Conservation (phyloP, 2,797 vertebrate species). For the Erithacus rubecula region DNA sequence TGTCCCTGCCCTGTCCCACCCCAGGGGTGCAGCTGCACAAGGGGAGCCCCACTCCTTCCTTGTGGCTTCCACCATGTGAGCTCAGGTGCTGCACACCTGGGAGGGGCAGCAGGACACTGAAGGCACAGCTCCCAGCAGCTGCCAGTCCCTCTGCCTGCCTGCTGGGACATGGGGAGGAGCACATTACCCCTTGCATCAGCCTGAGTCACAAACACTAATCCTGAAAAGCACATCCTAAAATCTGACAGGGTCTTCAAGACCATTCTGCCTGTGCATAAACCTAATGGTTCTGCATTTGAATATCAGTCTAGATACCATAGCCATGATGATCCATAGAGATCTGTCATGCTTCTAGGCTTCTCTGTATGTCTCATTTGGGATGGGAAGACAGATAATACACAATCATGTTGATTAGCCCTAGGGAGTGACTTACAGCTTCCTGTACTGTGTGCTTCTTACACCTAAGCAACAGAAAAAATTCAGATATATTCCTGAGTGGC, state of each 20-base stretch:
- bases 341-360: background rate
- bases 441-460: background rate
- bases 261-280: background rate
- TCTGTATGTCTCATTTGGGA: background rate
- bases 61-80: background rate
- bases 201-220: background rate
- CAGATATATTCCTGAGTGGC: background rate
- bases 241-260: background rate
- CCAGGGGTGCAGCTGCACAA: fast-evolving
- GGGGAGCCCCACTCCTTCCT: background rate
- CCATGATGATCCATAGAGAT: background rate
- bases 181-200: fast-evolving
- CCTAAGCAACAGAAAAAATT: background rate
- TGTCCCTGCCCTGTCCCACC: background rate
- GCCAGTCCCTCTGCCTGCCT: background rate
- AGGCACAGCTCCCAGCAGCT: background rate
- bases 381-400: background rate
- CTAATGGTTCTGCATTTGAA: background rate
- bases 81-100: fast-evolving
- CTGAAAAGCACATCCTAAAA: background rate
- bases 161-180: fast-evolving
- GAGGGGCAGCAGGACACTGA: background rate
- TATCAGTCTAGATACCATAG: background rate
- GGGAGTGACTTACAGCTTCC: background rate
- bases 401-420: background rate